Percentiles rank a stretch among this genome's conserved stretches.
Evolutionary conservation across 2,888 invertebrate genomes (phyloP).

Genomic region (Standfussiana lucernea): DNA sequence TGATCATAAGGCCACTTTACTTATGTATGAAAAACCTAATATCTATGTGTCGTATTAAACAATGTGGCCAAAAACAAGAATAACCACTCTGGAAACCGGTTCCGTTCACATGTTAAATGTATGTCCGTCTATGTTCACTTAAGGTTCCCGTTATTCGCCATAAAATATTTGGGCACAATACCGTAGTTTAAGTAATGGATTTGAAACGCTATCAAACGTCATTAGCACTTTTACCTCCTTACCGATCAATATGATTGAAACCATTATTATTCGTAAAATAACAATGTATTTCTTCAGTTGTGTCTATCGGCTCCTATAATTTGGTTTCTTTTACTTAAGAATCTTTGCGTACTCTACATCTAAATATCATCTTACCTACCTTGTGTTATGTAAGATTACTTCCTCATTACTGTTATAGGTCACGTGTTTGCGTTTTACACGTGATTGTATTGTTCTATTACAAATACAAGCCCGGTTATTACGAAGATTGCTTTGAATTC

Average conservation of each 20-base stretch:
- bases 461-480: conserved; percentile 38
- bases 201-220: conserved; percentile 56
- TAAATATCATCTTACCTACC: conserved; percentile 44
- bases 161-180: conserved; percentile 61
- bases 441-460: conserved; percentile 58
- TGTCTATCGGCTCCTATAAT: conserved; percentile 13
- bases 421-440: conserved; percentile 68
- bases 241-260: conserved; percentile 16
- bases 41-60: conserved; percentile 52
- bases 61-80: conserved; percentile 64
- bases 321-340: conserved; percentile 1
- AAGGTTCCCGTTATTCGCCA: conserved; percentile 61
- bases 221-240: conserved; percentile 51
- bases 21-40: conserved; percentile 49
- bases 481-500: conserved; percentile 26
- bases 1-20: conserved; percentile 10
- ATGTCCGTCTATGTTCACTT: conserved; percentile 62
- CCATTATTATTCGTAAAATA: conserved; percentile 14
- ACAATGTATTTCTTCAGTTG: conserved; percentile 5
- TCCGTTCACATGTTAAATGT: conserved; percentile 53
- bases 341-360: conserved; percentile 14
- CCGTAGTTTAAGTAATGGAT: conserved; percentile 54
- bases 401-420: conserved; percentile 69
- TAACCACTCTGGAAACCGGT: conserved; percentile 64
- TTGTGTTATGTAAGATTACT: conserved; percentile 68